A percentile compares a stretch with the other conserved stretches of the same genome.
Evolutionary conservation across 2,797 vertebrate genomes (phyloP).

Genomic region (Bovichtus diacanthus): DNA sequence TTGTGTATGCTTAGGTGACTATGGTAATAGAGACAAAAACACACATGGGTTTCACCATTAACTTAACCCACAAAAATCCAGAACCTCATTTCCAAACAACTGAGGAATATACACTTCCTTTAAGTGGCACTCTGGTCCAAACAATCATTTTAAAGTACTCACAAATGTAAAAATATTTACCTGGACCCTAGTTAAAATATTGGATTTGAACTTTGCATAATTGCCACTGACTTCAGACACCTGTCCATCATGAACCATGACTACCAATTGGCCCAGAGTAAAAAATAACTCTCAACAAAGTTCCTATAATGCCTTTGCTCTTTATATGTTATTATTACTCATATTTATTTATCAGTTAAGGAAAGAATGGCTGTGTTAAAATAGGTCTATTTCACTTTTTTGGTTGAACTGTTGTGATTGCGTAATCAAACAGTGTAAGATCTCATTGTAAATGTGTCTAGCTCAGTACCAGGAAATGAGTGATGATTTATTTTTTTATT

Average conservation of each 20-base stretch:
- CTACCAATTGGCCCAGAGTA: not conserved
- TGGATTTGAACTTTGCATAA: slow-evolving; percentile 9
- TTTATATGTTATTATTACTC: not conserved
- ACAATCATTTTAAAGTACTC: not conserved
- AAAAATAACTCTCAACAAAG: not conserved
- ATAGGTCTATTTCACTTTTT: not conserved
- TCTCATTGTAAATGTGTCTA: not conserved
- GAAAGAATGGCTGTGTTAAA: not conserved
- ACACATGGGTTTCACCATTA: not conserved
- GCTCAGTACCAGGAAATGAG: not conserved
- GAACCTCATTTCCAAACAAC: not conserved
- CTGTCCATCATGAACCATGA: not conserved
- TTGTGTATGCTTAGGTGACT: not conserved
- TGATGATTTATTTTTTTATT: not conserved
- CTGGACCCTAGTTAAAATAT: not conserved
- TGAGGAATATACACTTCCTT: not conserved
- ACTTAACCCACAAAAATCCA: not conserved
- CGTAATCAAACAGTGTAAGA: not conserved
- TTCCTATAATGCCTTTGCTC: not conserved
- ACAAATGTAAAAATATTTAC: not conserved
- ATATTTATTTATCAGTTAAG: not conserved
- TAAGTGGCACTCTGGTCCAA: not conserved
- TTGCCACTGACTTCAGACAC: not conserved
- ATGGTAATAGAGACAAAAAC: not conserved
- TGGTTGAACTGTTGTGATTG: not conserved